Evolutionary conservation across 2,888 invertebrate genomes (phyloP).

Genomic region (Scaptomyza reducta): DNA sequence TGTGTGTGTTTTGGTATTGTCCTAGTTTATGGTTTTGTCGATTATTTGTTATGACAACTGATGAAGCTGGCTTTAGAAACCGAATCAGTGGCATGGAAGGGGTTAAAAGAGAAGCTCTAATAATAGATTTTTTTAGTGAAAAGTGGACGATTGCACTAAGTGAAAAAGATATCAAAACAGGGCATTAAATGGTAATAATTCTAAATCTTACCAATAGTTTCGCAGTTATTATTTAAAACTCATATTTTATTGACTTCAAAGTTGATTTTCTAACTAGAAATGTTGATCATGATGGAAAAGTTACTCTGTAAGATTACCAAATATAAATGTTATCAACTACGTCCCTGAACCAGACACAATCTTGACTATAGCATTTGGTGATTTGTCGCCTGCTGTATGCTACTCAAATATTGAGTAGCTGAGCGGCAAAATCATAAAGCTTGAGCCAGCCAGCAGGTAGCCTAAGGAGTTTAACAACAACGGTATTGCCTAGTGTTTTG

Average conservation of each 20-base stretch:
- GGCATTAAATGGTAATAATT: no score
- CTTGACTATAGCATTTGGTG: constrained; percentile 22
- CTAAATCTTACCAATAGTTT: no score
- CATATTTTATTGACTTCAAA: no score
- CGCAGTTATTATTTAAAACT: no score
- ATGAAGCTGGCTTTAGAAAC: constrained; percentile 45
- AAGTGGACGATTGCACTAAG: no score
- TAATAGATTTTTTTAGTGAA: neutral
- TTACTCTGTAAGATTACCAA: no score
- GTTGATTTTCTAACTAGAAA: no score
- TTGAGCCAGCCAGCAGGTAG: constrained; percentile 14
- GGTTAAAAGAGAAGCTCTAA: neutral
- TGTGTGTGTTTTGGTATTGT: constrained; percentile 18
- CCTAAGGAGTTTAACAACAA: constrained; percentile 24
- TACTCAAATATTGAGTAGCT: constrained; percentile 56
- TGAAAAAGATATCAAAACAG: no score
- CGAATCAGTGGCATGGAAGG: constrained; percentile 35
- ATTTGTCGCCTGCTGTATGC: constrained; percentile 33
- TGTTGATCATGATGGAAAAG: no score
- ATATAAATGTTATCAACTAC: constrained; percentile 1
- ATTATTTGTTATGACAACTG: constrained; percentile 34
- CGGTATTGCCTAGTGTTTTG: neutral
- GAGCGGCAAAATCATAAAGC: constrained; percentile 55
- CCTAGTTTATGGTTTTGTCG: constrained; percentile 60
- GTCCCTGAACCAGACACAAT: constrained; percentile 7